Evolutionary conservation across 2,113 vertebrate species (phyloP).

Genomic region (Calypte anna): DNA sequence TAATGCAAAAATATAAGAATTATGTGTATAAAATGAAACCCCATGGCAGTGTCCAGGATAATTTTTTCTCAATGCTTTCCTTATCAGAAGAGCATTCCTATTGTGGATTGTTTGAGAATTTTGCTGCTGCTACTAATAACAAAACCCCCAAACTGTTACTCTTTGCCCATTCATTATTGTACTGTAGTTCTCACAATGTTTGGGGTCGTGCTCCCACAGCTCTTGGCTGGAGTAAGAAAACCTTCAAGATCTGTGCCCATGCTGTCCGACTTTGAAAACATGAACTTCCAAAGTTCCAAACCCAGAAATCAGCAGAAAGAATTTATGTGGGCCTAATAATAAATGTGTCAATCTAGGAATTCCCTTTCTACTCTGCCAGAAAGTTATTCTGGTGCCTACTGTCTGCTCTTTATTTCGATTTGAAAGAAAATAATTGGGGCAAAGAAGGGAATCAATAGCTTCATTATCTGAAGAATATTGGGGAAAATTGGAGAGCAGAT

Average conservation of each 20-base stretch:
- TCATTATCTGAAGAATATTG: not conserved
- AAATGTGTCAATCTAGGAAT: not conserved
- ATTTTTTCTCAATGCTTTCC: not conserved
- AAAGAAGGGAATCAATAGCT: not conserved
- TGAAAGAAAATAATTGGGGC: not conserved
- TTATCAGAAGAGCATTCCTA: not conserved
- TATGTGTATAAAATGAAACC: not conserved
- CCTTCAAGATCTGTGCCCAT: not conserved
- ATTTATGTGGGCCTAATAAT: not conserved
- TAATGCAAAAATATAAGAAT: not conserved
- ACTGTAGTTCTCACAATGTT: not conserved
- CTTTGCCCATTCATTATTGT: not conserved
- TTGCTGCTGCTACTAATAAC: not conserved
- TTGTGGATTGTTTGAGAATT: not conserved
- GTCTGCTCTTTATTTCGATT: not conserved
- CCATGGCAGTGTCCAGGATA: not conserved
- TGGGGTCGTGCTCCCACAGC: not conserved
- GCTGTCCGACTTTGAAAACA: not conserved
- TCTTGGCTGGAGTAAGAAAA: not conserved
- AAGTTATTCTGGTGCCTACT: not conserved
- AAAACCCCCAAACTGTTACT: rapidly evolving
- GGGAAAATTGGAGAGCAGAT: not conserved
- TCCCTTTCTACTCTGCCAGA: not conserved
- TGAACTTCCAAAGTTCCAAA: not conserved
- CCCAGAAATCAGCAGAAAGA: not conserved